phyloP scores from a whole-genome alignment of 2,888 invertebrate species.

The Congeria kusceri region DNA sequence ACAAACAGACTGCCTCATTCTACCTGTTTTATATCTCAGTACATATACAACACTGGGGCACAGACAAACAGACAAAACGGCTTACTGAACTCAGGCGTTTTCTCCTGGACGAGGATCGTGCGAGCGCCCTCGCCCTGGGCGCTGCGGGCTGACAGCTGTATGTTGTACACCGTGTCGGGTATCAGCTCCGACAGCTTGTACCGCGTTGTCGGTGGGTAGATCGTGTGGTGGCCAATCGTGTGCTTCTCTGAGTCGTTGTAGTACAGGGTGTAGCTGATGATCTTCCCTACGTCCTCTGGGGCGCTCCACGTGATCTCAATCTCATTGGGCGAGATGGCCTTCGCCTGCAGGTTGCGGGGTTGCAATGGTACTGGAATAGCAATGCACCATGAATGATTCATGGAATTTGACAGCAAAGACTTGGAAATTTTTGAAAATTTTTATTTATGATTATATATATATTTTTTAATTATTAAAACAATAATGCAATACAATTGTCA shows the following conservation, averaged over 20 bases:
- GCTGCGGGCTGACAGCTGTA: constrained; percentile 97
- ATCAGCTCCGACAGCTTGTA: constrained; percentile 96
- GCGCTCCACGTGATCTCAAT: constrained; percentile 96
- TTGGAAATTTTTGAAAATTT: too few species aligned
- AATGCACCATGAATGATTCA: neutral
- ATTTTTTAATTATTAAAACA: too few species aligned
- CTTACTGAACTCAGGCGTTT: constrained; percentile 99
- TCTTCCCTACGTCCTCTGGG: constrained; percentile 93
- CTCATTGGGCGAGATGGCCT: constrained; percentile 90
- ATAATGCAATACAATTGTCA: too few species aligned
- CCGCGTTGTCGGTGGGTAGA: constrained; percentile 75
- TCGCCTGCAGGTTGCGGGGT: constrained; percentile 93
- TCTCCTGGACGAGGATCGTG: constrained; percentile 96
- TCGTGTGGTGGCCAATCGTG: constrained; percentile 78
- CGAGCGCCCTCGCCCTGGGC: constrained; percentile 96
- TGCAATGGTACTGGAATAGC: constrained; percentile 94
- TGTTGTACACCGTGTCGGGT: constrained; percentile 98
- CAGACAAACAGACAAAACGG: too few species aligned
- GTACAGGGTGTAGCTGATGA: constrained; percentile 97
- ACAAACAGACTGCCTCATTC: too few species aligned
- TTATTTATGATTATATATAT: too few species aligned
- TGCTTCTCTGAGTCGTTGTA: constrained; percentile 90
- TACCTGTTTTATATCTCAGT: too few species aligned
- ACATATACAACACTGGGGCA: too few species aligned
- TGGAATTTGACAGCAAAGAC: too few species aligned